phyloP scores from a whole-genome alignment of 2,888 invertebrate genomes.

The Himalopsyche anomala region DNA sequence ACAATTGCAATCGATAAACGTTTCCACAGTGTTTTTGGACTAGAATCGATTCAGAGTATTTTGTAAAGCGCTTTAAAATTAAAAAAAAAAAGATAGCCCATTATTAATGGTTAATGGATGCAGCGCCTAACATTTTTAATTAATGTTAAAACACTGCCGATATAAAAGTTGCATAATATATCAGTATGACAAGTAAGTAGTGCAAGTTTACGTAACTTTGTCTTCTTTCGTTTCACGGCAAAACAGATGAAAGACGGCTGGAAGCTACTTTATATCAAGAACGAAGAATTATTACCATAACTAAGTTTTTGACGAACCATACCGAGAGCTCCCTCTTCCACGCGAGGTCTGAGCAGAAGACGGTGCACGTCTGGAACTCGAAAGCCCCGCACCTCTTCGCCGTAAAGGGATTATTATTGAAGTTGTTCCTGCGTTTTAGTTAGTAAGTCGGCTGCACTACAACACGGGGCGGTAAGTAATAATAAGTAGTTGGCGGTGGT shows the following conservation, averaged over 20 bases:
- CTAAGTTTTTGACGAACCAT: constrained; percentile 12
- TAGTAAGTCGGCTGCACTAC: constrained; percentile 39
- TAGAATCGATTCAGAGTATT: no score
- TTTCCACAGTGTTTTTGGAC: no score
- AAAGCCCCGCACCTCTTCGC: background rate
- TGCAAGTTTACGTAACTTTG: background rate
- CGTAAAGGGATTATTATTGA: constrained; percentile 39
- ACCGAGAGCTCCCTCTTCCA: background rate
- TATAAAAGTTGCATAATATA: no score
- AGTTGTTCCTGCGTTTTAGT: constrained; percentile 29
- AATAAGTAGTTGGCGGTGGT: constrained; percentile 11
- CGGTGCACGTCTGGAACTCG: constrained; percentile 32
- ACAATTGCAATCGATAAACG: no score
- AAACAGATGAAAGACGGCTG: background rate
- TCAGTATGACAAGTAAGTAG: no score
- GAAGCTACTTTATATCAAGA: constrained; percentile 7
- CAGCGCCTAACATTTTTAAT: no score
- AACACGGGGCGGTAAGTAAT: constrained; percentile 39
- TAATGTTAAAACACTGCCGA: no score
- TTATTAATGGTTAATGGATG: no score
- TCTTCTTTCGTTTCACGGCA: background rate
- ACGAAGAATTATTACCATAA: background rate
- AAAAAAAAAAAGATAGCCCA: no score
- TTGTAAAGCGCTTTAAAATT: no score
- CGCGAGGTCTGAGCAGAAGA: background rate